Evolutionary conservation across 2,113 vertebrate genomes (phyloP).

Genomic region (Triplophysa dalaica): DNA sequence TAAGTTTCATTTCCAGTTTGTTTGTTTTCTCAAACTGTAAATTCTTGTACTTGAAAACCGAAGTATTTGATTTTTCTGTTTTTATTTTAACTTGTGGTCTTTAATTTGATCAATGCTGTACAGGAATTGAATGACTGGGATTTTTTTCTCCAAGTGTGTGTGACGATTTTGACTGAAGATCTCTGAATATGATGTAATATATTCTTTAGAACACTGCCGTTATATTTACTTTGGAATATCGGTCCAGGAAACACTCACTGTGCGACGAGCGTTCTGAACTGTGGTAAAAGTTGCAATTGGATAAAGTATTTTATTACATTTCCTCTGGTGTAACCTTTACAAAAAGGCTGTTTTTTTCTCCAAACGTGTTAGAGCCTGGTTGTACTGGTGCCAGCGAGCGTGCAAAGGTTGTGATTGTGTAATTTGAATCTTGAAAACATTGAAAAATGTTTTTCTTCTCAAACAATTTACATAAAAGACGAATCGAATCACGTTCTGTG

Average conservation of each 20-base stretch:
- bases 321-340: constrained; percentile 2
- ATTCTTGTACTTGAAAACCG: constrained; percentile 72
- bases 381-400: constrained; percentile 21
- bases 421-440: constrained; percentile 52
- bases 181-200: constrained; percentile 61
- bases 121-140: constrained; percentile 60
- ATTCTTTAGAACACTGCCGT: constrained; percentile 58
- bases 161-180: constrained; percentile 45
- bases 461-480: constrained; percentile 70
- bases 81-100: constrained; percentile 65
- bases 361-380: constrained; percentile 45
- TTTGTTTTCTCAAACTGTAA: constrained; percentile 67
- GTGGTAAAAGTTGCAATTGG: constrained; percentile 43
- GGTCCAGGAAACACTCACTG: constrained; percentile 42
- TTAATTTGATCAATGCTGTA: constrained; percentile 67
- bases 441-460: constrained; percentile 51
- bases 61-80: constrained; percentile 58
- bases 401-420: constrained; percentile 35
- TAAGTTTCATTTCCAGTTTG: constrained; percentile 62
- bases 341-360: constrained; percentile 10
- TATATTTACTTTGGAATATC: constrained; percentile 28
- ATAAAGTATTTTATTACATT: neutral
- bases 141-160: constrained; percentile 36
- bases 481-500: constrained; percentile 19
- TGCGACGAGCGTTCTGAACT: constrained; percentile 54